Percentiles rank a stretch among this genome's conserved stretches.
Evolutionary conservation across 2,888 invertebrate genomes (phyloP).

Genomic region (Exocentrus adspersus): DNA sequence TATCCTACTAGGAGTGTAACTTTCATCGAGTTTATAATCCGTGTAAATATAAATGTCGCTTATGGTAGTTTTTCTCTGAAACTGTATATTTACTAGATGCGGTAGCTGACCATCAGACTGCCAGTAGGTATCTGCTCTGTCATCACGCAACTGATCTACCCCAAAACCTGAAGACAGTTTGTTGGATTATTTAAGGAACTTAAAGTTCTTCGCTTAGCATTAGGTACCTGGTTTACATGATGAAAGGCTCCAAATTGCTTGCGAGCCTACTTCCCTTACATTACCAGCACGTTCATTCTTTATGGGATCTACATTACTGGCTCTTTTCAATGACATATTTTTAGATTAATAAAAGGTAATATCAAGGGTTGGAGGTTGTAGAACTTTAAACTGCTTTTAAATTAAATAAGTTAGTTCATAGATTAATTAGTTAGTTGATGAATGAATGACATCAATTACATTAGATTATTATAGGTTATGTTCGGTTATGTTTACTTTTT

Average conservation of each 20-base stretch:
- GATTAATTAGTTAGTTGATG: no score
- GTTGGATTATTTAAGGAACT: no score
- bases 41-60: slow-evolving; percentile 96
- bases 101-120: slow-evolving; percentile 99
- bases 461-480: no score
- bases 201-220: no score
- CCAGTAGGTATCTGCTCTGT: slow-evolving; percentile 98
- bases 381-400: no score
- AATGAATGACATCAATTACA: no score
- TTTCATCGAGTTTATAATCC: slow-evolving; percentile 98
- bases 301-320: slow-evolving; percentile 53
- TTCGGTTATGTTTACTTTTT: no score
- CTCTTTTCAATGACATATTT: slow-evolving; percentile 48
- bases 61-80: slow-evolving; percentile 93
- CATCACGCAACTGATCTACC: slow-evolving; percentile 94
- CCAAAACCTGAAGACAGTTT: slow-evolving; percentile 86
- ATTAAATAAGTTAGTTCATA: no score
- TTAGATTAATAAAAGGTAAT: no score
- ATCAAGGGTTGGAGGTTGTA: no score
- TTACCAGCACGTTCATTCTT: slow-evolving; percentile 60
- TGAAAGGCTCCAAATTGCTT: slow-evolving; percentile 94
- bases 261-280: slow-evolving; percentile 61
- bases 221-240: slow-evolving; percentile 93
- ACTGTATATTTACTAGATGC: slow-evolving; percentile 96
- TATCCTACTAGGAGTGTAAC: slow-evolving; percentile 96